These are phyloP conservation scores for Polymixis lichenea DNA, from an alignment of 2,888 invertebrate species.

Conservation along the genomic window DNA sequence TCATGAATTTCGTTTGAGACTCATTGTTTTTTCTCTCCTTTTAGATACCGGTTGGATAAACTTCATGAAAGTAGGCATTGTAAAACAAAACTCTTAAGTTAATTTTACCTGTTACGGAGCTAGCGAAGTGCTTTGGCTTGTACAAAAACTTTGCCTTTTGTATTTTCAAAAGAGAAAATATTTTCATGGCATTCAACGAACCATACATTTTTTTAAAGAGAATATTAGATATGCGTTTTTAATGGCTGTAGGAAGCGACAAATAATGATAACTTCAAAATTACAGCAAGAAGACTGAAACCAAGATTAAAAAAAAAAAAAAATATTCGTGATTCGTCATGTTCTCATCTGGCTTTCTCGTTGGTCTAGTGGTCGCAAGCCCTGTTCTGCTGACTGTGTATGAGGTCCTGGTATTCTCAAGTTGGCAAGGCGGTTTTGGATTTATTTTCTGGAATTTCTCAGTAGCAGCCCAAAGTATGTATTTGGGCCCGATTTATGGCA, in stretches of 20 bases:
- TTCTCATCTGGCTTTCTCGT: too few species aligned
- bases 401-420: too few species aligned
- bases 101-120: slow-evolving; percentile 52
- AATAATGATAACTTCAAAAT: background rate
- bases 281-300: background rate
- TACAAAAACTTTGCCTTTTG: slow-evolving; percentile 50
- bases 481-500: too few species aligned
- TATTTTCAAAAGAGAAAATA: slow-evolving; percentile 36
- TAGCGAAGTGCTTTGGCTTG: slow-evolving; percentile 53
- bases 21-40: slow-evolving; percentile 12
- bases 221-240: background rate
- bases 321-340: too few species aligned
- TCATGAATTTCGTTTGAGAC: slow-evolving; percentile 9
- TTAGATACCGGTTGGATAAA: slow-evolving; percentile 19
- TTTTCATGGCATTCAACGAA: slow-evolving; percentile 28
- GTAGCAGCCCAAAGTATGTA: too few species aligned
- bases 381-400: background rate
- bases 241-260: background rate
- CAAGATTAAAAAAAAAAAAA: too few species aligned
- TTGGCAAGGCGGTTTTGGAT: too few species aligned
- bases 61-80: slow-evolving; percentile 42
- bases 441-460: too few species aligned
- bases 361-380: too few species aligned
- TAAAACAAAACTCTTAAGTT: slow-evolving; percentile 42
- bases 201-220: slow-evolving; percentile 24